These are phyloP conservation scores for Botia almorhae DNA, from an alignment of 2,797 vertebrate species.

Conservation along the genomic window DNA sequence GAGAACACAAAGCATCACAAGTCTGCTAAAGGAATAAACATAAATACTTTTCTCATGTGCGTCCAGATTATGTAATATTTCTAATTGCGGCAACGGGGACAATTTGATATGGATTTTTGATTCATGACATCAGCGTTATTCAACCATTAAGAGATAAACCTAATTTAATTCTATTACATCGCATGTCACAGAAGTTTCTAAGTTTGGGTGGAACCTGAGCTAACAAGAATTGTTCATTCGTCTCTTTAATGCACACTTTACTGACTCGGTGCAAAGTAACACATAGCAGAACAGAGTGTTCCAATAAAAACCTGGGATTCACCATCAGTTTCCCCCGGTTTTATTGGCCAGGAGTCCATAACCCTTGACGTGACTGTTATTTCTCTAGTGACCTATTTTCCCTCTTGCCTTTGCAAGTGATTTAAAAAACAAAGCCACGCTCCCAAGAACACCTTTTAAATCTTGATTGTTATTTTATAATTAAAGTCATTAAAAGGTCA, in stretches of 20 bases:
- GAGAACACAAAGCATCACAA: background rate
- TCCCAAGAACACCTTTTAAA: no score
- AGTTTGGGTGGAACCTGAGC: background rate
- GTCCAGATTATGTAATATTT: background rate
- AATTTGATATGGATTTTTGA: slow-evolving; percentile 20
- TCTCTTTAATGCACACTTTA: slow-evolving; percentile 14
- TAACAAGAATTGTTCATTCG: slow-evolving; percentile 17
- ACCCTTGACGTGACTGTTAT: slow-evolving; percentile 9
- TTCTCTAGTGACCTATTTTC: slow-evolving; percentile 12
- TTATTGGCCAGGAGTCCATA: background rate
- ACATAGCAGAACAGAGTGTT: slow-evolving; percentile 18
- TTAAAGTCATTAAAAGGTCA: no score
- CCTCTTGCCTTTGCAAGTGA: background rate
- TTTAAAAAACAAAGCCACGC: background rate
- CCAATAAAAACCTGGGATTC: slow-evolving; percentile 14
- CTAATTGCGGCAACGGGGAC: background rate
- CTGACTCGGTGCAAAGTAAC: background rate
- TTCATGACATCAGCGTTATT: slow-evolving; percentile 15
- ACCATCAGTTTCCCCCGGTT: background rate
- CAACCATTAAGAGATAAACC: background rate
- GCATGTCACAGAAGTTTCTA: slow-evolving; percentile 8
- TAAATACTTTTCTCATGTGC: background rate
- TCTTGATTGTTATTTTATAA: background rate
- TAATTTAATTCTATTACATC: slow-evolving; percentile 10
- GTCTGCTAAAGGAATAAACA: background rate